phyloP scores from a whole-genome alignment of 2,113 vertebrate genomes.

The Stigmatopora nigra region DNA sequence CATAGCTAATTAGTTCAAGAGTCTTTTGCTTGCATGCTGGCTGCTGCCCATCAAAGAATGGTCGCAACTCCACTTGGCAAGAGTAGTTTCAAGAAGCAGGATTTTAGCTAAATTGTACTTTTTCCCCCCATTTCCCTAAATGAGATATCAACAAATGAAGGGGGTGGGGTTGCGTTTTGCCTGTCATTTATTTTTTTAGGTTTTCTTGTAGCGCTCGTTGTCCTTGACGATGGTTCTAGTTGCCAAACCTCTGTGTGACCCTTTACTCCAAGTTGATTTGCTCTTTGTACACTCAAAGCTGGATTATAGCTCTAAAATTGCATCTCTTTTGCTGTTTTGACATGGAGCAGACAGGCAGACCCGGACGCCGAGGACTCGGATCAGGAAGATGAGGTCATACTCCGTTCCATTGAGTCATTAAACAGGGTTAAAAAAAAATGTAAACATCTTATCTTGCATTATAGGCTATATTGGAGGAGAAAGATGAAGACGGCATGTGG shows the following conservation, averaged over 20 bases:
- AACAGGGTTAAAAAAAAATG: not conserved
- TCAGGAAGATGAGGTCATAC: conserved; percentile 38
- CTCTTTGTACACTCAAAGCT: conserved; percentile 10
- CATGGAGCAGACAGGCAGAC: conserved; percentile 59
- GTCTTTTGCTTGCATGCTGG: conserved; percentile 1
- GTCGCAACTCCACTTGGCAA: not conserved
- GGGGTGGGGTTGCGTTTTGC: not conserved
- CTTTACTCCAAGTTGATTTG: conserved; percentile 26
- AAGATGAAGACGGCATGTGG: conserved; percentile 78
- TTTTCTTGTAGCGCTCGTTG: conserved; percentile 16
- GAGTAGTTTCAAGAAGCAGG: not conserved
- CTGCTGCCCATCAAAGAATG: not conserved
- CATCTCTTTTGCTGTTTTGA: not conserved
- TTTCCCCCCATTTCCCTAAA: not conserved
- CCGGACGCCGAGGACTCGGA: conserved; percentile 51
- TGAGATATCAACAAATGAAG: not conserved
- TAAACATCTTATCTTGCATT: not conserved
- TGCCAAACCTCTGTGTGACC: conserved; percentile 23
- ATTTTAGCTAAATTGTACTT: not conserved
- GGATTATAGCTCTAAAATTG: conserved; percentile 19
- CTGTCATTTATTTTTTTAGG: not conserved
- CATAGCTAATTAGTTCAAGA: not conserved
- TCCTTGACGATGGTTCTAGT: conserved; percentile 6
- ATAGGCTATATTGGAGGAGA: conserved; percentile 61
- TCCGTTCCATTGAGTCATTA: not conserved